phyloP scores from a whole-genome alignment of 2,797 vertebrate genomes.

The Pangasius larnaudii region DNA sequence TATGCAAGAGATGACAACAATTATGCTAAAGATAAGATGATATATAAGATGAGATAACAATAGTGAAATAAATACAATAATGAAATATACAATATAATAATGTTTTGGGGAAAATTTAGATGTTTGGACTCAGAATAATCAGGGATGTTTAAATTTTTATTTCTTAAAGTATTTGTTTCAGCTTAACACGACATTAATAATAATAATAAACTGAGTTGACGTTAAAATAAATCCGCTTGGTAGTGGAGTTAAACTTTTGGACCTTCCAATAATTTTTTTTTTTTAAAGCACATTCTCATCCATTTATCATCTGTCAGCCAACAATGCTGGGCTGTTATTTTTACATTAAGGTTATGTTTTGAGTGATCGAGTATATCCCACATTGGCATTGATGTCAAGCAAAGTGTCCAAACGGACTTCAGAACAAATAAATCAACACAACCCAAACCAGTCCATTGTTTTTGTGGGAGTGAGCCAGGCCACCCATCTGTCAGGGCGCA shows the following conservation, averaged over 20 bases:
- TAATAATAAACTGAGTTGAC: too few relatives aligned
- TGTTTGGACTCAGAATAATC: background rate
- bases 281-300: background rate
- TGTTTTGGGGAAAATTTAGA: background rate
- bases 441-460: constrained; percentile 43
- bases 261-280: background rate
- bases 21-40: background rate
- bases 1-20: background rate
- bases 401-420: constrained; percentile 17
- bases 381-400: constrained; percentile 1
- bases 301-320: background rate
- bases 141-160: background rate
- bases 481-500: constrained; percentile 56
- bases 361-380: background rate
- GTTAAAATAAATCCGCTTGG: background rate
- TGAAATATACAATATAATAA: background rate
- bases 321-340: background rate
- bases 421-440: constrained; percentile 20
- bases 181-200: background rate
- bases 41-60: too few relatives aligned
- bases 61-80: background rate
- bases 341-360: constrained; percentile 1
- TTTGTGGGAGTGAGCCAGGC: constrained; percentile 37
- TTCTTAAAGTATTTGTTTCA: background rate
- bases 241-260: background rate